These are phyloP conservation scores for Branchellion lobata DNA, from an alignment of 2,888 invertebrate species.

Conservation along the genomic window DNA sequence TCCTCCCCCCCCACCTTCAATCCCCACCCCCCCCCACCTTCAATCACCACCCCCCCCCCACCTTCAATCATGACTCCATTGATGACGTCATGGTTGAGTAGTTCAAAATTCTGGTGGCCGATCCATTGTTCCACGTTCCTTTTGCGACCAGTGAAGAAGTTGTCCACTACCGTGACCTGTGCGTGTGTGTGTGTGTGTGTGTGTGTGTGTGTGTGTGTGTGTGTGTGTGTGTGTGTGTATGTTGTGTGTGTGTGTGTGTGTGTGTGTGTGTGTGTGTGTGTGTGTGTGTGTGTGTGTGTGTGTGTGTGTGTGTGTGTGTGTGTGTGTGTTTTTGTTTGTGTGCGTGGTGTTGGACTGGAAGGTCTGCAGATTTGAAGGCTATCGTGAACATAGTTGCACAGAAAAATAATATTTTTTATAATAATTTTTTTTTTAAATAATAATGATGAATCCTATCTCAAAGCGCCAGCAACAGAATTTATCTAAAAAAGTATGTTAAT, in stretches of 20 bases:
- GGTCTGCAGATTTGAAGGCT: too few species aligned
- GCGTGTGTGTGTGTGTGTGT: neutral
- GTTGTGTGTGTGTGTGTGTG: constrained; percentile 27
- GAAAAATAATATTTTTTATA: too few species aligned
- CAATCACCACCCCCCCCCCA: constrained; percentile 62
- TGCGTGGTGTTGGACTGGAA: too few species aligned
- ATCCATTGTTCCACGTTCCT: constrained; percentile 98
- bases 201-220: neutral
- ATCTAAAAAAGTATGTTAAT: too few species aligned
- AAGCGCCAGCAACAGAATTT: too few species aligned
- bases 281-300: constrained; percentile 16
- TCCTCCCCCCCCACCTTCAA: too few species aligned
- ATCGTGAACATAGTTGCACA: too few species aligned
- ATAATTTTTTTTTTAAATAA: too few species aligned
- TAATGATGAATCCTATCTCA: too few species aligned
- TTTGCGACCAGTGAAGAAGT: constrained; percentile 80
- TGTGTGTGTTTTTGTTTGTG: too few species aligned
- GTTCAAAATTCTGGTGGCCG: constrained; percentile 96
- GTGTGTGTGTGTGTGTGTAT: neutral
- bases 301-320: too few species aligned
- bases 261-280: constrained; percentile 29
- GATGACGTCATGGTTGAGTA: constrained; percentile 97
- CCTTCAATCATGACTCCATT: constrained; percentile 96
- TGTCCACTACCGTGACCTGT: neutral
- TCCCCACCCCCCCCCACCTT: neutral